Percentiles rank a stretch among this genome's conserved stretches.
These are phyloP conservation scores for Chaenogobius annularis DNA, from an alignment of 2,113 vertebrate genomes.

Conservation along the genomic window DNA sequence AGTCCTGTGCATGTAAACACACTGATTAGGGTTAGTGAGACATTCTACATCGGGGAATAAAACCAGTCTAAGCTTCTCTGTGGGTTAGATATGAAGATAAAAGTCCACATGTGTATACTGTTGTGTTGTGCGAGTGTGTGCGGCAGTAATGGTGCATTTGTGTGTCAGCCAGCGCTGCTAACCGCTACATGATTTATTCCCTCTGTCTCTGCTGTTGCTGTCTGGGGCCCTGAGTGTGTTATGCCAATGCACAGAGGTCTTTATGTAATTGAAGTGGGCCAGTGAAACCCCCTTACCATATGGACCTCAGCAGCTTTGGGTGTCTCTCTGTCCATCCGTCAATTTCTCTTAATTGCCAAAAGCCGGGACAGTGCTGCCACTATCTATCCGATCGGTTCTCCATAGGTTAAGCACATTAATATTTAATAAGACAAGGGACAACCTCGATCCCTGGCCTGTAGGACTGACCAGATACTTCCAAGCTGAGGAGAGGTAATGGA, in stretches of 20 bases:
- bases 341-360: conserved; percentile 72
- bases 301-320: conserved; percentile 61
- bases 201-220: conserved; percentile 51
- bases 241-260: conserved; percentile 71
- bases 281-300: conserved; percentile 66
- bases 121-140: neutral
- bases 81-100: conserved; percentile 14
- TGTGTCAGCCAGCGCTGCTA: conserved; percentile 29
- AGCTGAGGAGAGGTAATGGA: conserved; percentile 19
- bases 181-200: conserved; percentile 60
- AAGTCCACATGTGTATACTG: conserved; percentile 9
- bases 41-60: conserved; percentile 28
- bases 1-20: conserved; percentile 37
- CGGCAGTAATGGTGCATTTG: conserved; percentile 2
- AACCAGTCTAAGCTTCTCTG: conserved; percentile 27
- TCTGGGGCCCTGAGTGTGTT: conserved; percentile 54
- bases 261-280: conserved; percentile 75
- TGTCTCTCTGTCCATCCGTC: conserved; percentile 67
- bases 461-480: conserved; percentile 53
- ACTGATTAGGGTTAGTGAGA: conserved; percentile 35
- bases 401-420: conserved; percentile 73
- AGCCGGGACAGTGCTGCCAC: conserved; percentile 36
- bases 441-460: conserved; percentile 45
- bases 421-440: conserved; percentile 64
- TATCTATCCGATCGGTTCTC: conserved; percentile 55